Evolutionary conservation across 2,113 vertebrate genomes (phyloP).

Genomic region (Sceloporus tristichus): DNA sequence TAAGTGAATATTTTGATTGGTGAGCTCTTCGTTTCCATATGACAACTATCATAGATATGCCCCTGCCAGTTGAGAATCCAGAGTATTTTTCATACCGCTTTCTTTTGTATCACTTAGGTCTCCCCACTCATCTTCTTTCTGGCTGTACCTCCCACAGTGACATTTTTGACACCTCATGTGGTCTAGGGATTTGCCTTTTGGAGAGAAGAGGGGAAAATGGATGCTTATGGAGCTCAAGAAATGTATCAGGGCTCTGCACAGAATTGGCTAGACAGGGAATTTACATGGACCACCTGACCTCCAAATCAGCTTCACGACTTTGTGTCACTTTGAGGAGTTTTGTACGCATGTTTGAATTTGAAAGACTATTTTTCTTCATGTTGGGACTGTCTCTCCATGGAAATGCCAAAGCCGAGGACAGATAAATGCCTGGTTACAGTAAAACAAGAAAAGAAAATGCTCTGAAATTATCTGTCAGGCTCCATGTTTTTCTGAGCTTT

Average conservation of each 20-base stretch:
- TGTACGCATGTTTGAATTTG: constrained; percentile 56
- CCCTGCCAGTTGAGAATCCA: not conserved
- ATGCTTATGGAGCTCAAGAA: constrained; percentile 43
- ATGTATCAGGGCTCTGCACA: constrained; percentile 42
- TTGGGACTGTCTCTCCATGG: constrained; percentile 63
- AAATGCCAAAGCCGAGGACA: constrained; percentile 65
- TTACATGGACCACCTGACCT: constrained; percentile 65
- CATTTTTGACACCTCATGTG: constrained; percentile 15
- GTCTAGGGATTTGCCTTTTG: constrained; percentile 47
- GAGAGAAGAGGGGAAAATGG: constrained; percentile 23
- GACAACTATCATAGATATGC: too few relatives aligned
- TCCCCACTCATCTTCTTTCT: not conserved
- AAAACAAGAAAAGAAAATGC: constrained; percentile 42
- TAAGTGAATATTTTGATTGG: too few relatives aligned
- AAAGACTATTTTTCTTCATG: constrained; percentile 65
- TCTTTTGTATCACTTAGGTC: not conserved
- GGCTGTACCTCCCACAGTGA: not conserved
- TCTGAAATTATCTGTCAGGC: constrained; percentile 66
- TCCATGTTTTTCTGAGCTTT: constrained; percentile 68
- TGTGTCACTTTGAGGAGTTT: constrained; percentile 52
- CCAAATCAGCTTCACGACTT: constrained; percentile 47
- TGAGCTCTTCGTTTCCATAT: too few relatives aligned
- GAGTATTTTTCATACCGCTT: not conserved
- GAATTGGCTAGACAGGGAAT: constrained; percentile 29
- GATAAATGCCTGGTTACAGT: constrained; percentile 70